Evolutionary conservation across 2,888 invertebrate species (phyloP), one percentile per base, ranked within the genome.

Genomic region (Agonopterix subpropinquella): DNA sequence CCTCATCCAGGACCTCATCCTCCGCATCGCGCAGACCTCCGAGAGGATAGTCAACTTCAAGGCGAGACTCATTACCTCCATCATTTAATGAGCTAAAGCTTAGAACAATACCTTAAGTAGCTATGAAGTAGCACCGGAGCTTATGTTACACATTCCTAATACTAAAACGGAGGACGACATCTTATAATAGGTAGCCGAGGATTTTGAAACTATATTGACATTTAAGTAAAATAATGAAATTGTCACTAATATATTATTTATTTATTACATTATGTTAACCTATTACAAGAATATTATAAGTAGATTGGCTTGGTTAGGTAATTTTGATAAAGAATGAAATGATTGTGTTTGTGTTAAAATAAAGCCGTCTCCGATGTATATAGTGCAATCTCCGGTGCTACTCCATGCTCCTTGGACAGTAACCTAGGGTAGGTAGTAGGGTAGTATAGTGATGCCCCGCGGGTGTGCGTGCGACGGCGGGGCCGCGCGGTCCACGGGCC

Each of bases 41-140:
- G 96, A 96, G 87, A 92, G 95, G 85, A 93, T 96, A 90, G 96
- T 96, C 74, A 96, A 96, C 93, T 96, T 95, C 92, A 96, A 96
- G 90, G 96, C 96, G 79, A 92, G 95, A 90, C 90, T 96, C 73
- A 94, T 96, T 84, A 96, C 96, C 71, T 94, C 96, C 65, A 93
- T 96, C 85, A 96, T 96, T 88, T 96, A 95, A 91, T 57, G 75
- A 64, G 74, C 61, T 47, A 52, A 70, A 65, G 61, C 67, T 62
- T 81, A 79, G 80, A 76, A 69, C 77, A 81, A 72, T 61, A 50
- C 39, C 9, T 53, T 59, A 60, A 54, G 61, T 56, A 64, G 57
- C 59, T 54, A 28, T 57, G 58, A 56, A 54, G 52, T 53, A 47
- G 43, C 46, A 50, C 51, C 52, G 53, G 49, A 11, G 42, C 42